These are phyloP conservation scores for Athalia rosae DNA, from an alignment of 2,888 invertebrate genomes.

Conservation along the genomic window DNA sequence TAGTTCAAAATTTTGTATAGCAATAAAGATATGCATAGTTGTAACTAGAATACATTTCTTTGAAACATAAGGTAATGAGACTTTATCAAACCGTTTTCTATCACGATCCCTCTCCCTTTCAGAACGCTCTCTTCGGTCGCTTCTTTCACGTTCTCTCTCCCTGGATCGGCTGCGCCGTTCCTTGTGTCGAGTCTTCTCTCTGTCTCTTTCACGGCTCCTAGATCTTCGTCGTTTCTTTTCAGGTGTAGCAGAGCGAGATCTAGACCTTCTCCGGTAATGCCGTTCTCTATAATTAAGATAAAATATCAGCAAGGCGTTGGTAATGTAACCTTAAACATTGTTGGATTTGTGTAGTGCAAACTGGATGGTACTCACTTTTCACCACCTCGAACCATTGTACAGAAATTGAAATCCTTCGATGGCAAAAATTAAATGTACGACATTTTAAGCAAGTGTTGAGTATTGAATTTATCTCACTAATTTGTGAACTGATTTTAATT, in stretches of 20 bases:
- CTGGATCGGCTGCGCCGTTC: conserved; percentile 80
- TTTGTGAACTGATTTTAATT: background rate
- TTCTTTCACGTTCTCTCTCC: conserved; percentile 79
- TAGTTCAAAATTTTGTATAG: conserved; percentile 1
- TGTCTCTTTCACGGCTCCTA: conserved; percentile 77
- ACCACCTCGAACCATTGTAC: conserved; percentile 64
- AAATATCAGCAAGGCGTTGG: conserved; percentile 15
- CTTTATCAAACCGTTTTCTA: conserved; percentile 74
- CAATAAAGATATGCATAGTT: conserved; percentile 32
- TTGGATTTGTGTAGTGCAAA: conserved; percentile 25
- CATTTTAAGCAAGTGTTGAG: background rate
- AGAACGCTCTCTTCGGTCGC: conserved; percentile 68
- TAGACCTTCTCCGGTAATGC: conserved; percentile 77
- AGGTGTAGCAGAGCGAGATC: conserved; percentile 77
- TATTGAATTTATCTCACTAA: background rate
- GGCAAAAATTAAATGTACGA: background rate
- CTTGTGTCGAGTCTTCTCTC: conserved; percentile 78
- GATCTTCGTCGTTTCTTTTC: conserved; percentile 79
- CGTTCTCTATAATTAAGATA: conserved; percentile 62
- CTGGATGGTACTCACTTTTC: conserved; percentile 63
- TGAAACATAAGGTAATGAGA: conserved; percentile 32
- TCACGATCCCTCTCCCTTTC: conserved; percentile 75
- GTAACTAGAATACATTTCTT: conserved; percentile 39
- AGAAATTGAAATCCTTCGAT: background rate
- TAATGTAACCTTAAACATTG: conserved; percentile 56